Base-by-base conservation (phyloP, 2,888 invertebrate genomes). In the Euspilapteryx auroguttella region DNA sequence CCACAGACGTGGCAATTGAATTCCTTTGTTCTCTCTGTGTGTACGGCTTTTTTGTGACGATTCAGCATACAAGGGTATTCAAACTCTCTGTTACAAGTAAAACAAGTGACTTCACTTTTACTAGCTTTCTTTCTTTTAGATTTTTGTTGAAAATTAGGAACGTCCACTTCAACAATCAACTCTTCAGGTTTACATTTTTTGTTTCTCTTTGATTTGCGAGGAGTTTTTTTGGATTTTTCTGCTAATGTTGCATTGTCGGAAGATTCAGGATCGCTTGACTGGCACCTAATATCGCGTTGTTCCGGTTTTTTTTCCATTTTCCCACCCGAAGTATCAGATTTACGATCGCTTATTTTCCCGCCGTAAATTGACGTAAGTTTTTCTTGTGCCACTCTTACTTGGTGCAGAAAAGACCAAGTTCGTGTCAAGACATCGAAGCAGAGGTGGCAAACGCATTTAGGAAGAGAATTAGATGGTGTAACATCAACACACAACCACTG, bases 1-100 rank as follows among this genome's bases (percentile, higher is more conserved):
- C 80, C 80, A 38, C 80, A 80, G 31, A 79, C 68, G 44, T 79
- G 78, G 36, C 79, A 79, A 2, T 77, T 78, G 30, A 75, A 79
- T 37, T 79, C 78, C 33, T 69, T 55, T 9, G 25, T 22, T n/a
- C 32, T 27, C 8, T 29, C 34, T 0, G 30, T 25, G 22, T 34
- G 34, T 20, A 34, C 24, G n/a, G n/a, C n/a, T 3, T 25, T 24
- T 10, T 10, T 14, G 24, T 28, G 29, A 25, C 29, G 10, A 2
- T 52, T 49, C 1, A 75, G 36, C 28, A 68, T 71, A 11, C 65
- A 62, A 2, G 55, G 40, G 0, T 68, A 57, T 35, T 75, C 73
- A 20, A 73, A 75, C 24, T 65, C 57, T 24, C 68, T 69, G 4
- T 48, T 39, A 17, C 75, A 75, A 28, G 53, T 43, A 2, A 62